Conservation (phyloP, 37 sponge, comb jelly and placozoan species). For the Cladorhizidae sp. region DNA sequence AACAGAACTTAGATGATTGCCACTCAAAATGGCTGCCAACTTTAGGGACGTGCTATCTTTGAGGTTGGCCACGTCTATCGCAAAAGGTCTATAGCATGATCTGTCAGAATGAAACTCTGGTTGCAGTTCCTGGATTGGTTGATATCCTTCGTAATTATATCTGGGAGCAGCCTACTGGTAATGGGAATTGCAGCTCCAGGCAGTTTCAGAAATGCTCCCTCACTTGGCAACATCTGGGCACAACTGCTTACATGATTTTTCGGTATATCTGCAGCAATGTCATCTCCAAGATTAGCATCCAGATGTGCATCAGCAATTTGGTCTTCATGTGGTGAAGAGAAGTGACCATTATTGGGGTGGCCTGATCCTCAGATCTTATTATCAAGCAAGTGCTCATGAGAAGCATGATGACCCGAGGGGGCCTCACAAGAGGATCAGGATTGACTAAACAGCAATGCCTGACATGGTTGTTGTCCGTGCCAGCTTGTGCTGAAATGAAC, state of each 20-base stretch:
- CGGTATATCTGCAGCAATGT: constrained; percentile 22
- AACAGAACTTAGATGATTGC: too few species aligned
- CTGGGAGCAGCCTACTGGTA: constrained; percentile 22
- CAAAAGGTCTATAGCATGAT: too few species aligned
- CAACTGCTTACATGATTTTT: constrained; percentile 23
- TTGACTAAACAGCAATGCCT: constrained; percentile 7
- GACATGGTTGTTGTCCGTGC: constrained; percentile 38
- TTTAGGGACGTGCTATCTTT: too few species aligned
- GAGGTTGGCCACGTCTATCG: too few species aligned
- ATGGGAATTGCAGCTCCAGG: constrained; percentile 43
- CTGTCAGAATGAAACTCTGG: too few species aligned
- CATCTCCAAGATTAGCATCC: constrained; percentile 5
- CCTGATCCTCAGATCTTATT: constrained; percentile 22
- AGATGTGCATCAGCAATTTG: constrained; percentile 37
- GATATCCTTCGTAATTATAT: constrained; percentile 48
- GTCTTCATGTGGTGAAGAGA: constrained; percentile 31
- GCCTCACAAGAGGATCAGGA: too few species aligned
- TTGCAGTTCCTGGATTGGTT: constrained; percentile 54
- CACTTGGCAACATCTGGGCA: too few species aligned
- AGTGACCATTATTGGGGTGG: constrained; percentile 42
- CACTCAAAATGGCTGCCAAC: too few species aligned
- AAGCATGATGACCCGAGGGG: constrained; percentile 47
- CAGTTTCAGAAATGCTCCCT: constrained; percentile 40
- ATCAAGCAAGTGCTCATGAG: constrained; percentile 55
- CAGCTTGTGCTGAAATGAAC: too few species aligned